Percentiles rank a stretch among this genome's conserved stretches.
Conservation (phyloP, 1,140 invertebrate species). For the Lineus longissimus region DNA sequence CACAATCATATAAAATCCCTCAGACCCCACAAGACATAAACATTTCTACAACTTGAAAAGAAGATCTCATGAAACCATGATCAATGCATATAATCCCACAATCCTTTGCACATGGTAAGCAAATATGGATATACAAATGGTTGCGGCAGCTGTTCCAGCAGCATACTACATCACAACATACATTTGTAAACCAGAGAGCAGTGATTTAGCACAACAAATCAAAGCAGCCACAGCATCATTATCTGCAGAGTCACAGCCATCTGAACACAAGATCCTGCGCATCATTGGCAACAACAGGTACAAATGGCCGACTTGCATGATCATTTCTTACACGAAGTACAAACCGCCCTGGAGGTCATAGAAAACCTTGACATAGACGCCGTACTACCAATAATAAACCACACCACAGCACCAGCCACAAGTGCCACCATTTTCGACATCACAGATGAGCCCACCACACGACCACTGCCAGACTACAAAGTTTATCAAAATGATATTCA, state of each 20-base stretch:
- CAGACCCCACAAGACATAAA: constrained; percentile 13
- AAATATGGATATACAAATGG: constrained; percentile 27
- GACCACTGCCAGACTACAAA: background rate
- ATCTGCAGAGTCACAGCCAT: constrained; percentile 4
- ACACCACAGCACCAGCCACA: background rate
- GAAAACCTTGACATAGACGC: too few species aligned
- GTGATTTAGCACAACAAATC: constrained; percentile 20
- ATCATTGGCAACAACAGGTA: background rate
- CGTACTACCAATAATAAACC: background rate
- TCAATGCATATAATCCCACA: constrained; percentile 24
- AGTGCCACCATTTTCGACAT: background rate
- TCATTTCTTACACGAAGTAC: background rate
- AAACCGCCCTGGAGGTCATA: background rate
- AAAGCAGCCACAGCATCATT: constrained; percentile 13
- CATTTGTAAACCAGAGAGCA: constrained; percentile 25
- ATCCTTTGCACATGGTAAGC: constrained; percentile 21
- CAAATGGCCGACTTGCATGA: background rate
- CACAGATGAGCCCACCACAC: background rate
- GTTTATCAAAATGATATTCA: too few species aligned
- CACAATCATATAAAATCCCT: constrained; percentile 12
- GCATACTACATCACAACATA: constrained; percentile 28
- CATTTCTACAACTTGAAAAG: constrained; percentile 20
- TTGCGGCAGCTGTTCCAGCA: constrained; percentile 22
- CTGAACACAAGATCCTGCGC: constrained; percentile 19
- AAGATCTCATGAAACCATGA: background rate